Conservation (phyloP, 2,888 invertebrate genomes). For the Diarsia brunnea region DNA sequence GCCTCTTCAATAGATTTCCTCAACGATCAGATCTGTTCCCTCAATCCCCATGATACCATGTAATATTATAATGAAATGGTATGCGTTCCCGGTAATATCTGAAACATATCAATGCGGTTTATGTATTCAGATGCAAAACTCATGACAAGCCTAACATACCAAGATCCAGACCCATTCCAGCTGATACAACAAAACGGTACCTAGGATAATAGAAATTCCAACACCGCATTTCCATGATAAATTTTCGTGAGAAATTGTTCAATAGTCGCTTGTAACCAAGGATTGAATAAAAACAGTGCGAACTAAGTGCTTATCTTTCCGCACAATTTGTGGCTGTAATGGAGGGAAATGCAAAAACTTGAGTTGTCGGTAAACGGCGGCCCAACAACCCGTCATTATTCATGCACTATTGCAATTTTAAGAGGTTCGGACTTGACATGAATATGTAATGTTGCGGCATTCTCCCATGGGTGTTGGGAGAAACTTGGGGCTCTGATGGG, state of each 20-base stretch:
- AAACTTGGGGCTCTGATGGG: not conserved
- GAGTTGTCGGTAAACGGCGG: constrained; percentile 50
- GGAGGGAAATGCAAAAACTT: constrained; percentile 61
- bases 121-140: not conserved
- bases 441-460: constrained; percentile 39
- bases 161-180: not conserved
- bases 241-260: constrained; percentile 57
- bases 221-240: constrained; percentile 25
- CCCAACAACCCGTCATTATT: constrained; percentile 54
- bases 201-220: constrained; percentile 34
- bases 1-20: constrained; percentile 14
- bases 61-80: constrained; percentile 44
- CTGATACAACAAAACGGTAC: constrained; percentile 20
- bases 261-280: constrained; percentile 32
- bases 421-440: constrained; percentile 56
- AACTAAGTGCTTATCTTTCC: constrained; percentile 60
- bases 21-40: constrained; percentile 15
- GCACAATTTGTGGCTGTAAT: constrained; percentile 60
- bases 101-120: not conserved
- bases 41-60: constrained; percentile 2
- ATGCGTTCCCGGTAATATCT: not conserved
- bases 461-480: constrained; percentile 50
- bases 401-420: constrained; percentile 60
- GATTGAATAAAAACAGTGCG: constrained; percentile 62
- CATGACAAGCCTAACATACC: not conserved